These are phyloP conservation scores for Lochmaea crataegi DNA, from an alignment of 2,888 invertebrate genomes.

Conservation along the genomic window DNA sequence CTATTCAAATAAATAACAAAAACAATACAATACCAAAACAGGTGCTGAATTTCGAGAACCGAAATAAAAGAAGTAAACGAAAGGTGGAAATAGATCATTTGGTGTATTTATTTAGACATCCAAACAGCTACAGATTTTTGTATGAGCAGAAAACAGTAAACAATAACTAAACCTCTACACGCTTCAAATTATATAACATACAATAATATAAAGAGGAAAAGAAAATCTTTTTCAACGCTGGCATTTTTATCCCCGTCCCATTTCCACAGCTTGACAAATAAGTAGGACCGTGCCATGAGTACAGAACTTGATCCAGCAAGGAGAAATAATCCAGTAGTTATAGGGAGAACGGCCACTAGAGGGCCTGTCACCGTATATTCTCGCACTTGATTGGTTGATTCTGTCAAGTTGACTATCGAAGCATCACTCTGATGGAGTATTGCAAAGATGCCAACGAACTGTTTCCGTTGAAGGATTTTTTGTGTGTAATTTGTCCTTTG, in stretches of 20 bases:
- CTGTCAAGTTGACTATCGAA: constrained; percentile 54
- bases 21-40: too few relatives aligned
- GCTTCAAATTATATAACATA: neutral
- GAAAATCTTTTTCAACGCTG: constrained; percentile 6
- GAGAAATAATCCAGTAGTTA: constrained; percentile 51
- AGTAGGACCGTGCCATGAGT: constrained; percentile 46
- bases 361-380: constrained; percentile 56
- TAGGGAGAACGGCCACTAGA: constrained; percentile 47
- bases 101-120: too few relatives aligned
- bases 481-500: constrained; percentile 15
- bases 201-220: neutral
- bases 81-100: too few relatives aligned
- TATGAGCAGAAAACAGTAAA: too few relatives aligned
- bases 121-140: too few relatives aligned
- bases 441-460: constrained; percentile 33
- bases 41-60: too few relatives aligned
- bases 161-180: neutral
- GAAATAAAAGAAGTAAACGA: too few relatives aligned
- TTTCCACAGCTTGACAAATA: constrained; percentile 48
- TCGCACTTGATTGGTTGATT: constrained; percentile 57
- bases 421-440: constrained; percentile 33
- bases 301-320: constrained; percentile 45
- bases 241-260: constrained; percentile 19
- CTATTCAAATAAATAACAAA: too few relatives aligned
- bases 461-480: constrained; percentile 36